Evolutionary conservation across 2,797 vertebrate genomes (phyloP).

Genomic region (Merluccius polli): DNA sequence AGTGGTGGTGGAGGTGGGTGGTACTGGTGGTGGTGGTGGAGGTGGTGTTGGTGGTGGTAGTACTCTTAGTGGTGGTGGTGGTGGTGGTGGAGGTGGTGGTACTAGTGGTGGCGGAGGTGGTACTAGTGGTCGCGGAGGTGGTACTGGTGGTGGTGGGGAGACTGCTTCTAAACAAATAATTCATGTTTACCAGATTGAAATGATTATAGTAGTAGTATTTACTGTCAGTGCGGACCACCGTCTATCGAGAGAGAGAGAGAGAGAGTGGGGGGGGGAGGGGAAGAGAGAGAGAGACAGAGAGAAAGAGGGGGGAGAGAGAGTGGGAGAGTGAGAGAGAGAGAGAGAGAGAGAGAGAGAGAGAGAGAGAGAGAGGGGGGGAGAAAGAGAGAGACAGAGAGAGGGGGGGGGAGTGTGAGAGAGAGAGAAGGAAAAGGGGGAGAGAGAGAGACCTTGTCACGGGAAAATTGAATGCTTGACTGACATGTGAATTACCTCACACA

Average conservation of each 20-base stretch:
- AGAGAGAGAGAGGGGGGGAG: too few species aligned
- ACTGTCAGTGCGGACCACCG: too few species aligned
- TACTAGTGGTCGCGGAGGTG: too few species aligned
- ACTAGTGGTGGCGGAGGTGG: too few species aligned
- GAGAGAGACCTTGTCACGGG: slow-evolving; percentile 62
- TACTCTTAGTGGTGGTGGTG: too few species aligned
- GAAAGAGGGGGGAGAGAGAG: slow-evolving; percentile 32
- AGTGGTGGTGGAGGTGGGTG: too few species aligned
- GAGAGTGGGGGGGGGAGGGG: background rate
- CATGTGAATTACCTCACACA: slow-evolving; percentile 69
- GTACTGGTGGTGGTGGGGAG: slow-evolving; percentile 15
- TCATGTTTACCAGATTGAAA: slow-evolving; percentile 70
- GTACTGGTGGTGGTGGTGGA: too few species aligned
- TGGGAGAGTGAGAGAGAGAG: slow-evolving; percentile 36
- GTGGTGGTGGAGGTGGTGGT: background rate
- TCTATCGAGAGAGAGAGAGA: too few species aligned
- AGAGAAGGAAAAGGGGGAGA: background rate
- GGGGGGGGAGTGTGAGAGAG: background rate
- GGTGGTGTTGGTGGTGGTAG: too few species aligned
- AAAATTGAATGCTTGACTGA: slow-evolving; percentile 71
- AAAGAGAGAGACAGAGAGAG: background rate
- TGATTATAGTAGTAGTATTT: slow-evolving; percentile 76
- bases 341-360: slow-evolving; percentile 19
- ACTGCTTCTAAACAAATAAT: slow-evolving; percentile 42
- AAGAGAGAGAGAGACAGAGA: background rate